A percentile compares a stretch with the other conserved stretches of the same genome.
phyloP scores from a whole-genome alignment of 1,140 invertebrate genomes.

The Conus ventricosus region DNA sequence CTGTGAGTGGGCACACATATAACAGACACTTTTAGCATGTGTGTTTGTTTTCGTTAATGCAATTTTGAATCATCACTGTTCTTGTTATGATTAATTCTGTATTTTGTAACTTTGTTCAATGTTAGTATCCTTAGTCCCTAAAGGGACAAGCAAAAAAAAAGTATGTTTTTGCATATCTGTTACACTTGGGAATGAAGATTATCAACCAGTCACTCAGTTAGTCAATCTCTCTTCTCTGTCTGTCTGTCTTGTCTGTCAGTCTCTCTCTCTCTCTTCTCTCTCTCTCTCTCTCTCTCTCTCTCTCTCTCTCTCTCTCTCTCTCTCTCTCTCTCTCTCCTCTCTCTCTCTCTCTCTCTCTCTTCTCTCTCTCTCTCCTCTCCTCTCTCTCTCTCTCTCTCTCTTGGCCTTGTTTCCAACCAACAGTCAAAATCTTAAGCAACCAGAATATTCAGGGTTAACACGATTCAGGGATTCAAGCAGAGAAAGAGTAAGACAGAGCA shows the following conservation, averaged over 20 bases:
- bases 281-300: constrained; percentile 14
- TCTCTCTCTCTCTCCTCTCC: not conserved
- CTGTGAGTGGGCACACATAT: too few relatives aligned
- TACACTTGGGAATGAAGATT: too few relatives aligned
- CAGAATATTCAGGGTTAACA: not conserved
- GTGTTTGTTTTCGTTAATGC: not conserved
- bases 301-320: not conserved
- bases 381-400: not conserved
- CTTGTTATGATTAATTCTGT: not conserved
- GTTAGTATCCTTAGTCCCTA: not conserved
- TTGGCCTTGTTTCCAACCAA: not conserved
- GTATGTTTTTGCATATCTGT: too few relatives aligned
- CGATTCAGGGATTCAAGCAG: not conserved
- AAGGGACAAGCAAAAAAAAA: too few relatives aligned
- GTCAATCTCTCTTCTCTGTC: not conserved
- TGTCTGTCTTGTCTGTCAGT: not conserved
- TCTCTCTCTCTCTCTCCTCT: not conserved
- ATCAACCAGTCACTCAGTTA: too few relatives aligned
- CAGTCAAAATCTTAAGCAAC: not conserved
- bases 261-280: constrained; percentile 17
- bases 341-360: constrained; percentile 23
- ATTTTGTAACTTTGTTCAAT: not conserved
- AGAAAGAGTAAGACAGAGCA: too few relatives aligned
- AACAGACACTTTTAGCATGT: not conserved
- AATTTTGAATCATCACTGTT: too few relatives aligned